Percentiles rank a stretch among this genome's conserved stretches.
These are phyloP conservation scores for Gobionotothen gibberifrons DNA, from an alignment of 2,797 vertebrate genomes.

Conservation along the genomic window DNA sequence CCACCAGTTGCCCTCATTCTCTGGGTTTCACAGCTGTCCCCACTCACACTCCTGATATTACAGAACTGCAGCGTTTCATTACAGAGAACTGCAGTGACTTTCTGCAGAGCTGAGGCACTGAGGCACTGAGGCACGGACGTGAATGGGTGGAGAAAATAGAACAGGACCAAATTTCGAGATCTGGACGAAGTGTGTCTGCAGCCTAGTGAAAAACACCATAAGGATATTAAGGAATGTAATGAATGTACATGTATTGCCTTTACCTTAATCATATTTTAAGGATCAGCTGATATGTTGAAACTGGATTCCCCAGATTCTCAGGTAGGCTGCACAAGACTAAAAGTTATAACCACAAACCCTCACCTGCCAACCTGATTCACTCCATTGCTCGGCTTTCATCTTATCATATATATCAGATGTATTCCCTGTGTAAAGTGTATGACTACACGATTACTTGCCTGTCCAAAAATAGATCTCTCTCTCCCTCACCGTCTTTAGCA, in stretches of 20 bases:
- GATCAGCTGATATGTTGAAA: neutral
- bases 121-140: slow-evolving; percentile 48
- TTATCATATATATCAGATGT: slow-evolving; percentile 51
- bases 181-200: slow-evolving; percentile 10
- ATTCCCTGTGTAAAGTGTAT: slow-evolving; percentile 39
- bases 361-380: slow-evolving; percentile 30
- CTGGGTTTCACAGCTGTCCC: slow-evolving; percentile 44
- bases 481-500: slow-evolving; percentile 45
- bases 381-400: slow-evolving; percentile 38
- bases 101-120: slow-evolving; percentile 72
- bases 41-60: slow-evolving; percentile 41
- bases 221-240: neutral
- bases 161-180: slow-evolving; percentile 50
- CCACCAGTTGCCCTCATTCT: slow-evolving; percentile 56
- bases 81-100: slow-evolving; percentile 72
- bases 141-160: slow-evolving; percentile 47
- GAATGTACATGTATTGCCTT: neutral
- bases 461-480: slow-evolving; percentile 63
- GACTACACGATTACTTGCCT: slow-evolving; percentile 57
- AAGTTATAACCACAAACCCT: slow-evolving; percentile 12
- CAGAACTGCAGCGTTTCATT: slow-evolving; percentile 67
- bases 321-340: neutral
- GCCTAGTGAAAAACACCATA: slow-evolving; percentile 7
- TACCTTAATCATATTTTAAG: neutral
- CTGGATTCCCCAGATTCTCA: slow-evolving; percentile 7